Evolutionary conservation across 2,113 vertebrate species (phyloP).

Genomic region (Chrysemys picta): DNA sequence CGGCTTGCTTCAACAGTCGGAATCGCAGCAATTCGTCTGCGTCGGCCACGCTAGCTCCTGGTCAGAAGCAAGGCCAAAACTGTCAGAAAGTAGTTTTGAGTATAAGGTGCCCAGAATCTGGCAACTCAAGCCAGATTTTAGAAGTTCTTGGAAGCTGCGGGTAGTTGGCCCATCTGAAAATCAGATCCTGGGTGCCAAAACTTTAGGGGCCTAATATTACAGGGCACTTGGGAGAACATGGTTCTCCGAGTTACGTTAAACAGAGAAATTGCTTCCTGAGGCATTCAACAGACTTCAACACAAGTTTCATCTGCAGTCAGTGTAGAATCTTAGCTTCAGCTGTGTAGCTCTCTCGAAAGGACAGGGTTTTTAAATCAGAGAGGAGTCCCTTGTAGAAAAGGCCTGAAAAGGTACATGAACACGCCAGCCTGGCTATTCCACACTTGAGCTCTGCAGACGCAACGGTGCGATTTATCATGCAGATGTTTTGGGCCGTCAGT

Average conservation of each 20-base stretch:
- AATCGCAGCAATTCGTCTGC: neutral
- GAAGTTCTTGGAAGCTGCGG: neutral
- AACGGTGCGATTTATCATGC: neutral
- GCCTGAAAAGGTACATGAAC: neutral
- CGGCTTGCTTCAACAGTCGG: neutral
- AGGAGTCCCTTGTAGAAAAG: neutral
- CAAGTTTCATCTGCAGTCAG: neutral
- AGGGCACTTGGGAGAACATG: neutral
- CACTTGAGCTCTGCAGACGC: neutral
- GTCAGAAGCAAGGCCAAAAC: neutral
- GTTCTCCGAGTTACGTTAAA: neutral
- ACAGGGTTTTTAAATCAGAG: neutral
- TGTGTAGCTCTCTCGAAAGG: neutral
- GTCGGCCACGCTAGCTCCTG: neutral
- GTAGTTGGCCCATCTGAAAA: neutral
- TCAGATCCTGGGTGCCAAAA: neutral
- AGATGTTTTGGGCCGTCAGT: neutral
- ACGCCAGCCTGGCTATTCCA: fast-evolving
- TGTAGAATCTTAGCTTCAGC: neutral
- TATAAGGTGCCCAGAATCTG: neutral
- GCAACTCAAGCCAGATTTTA: neutral
- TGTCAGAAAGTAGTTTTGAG: neutral
- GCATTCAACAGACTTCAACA: neutral
- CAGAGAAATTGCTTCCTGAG: neutral
- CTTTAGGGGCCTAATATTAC: neutral